Evolutionary conservation across 2,888 invertebrate species (phyloP), one percentile per base, ranked within the genome.

Genomic region (Theretra japonica): DNA sequence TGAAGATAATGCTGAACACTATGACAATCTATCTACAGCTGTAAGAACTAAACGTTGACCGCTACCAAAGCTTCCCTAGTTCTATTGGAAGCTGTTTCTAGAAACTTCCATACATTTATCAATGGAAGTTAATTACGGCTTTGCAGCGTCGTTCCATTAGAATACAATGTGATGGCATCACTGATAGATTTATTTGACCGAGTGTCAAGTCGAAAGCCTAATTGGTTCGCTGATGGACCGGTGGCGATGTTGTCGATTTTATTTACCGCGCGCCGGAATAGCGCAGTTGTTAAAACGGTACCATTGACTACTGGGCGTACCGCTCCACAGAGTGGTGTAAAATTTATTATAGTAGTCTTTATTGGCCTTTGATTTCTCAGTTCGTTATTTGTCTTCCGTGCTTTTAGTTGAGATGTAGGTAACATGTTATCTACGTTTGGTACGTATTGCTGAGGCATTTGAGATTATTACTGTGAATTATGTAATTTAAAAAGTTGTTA

Each of bases 281-380:
- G 71, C 70, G 58, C 30, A 72, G 79, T 75, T 73, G 80, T 80
- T 82, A 80, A 79, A 80, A 82, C 82, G 80, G 82, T 76, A 82
- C 75, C 72, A 30, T 6, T 23, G 65, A 75, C 77, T 76, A 77
- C 78, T 74, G 74, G 75, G 77, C 78, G 74, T 78, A 74, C 75
- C 70, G 68, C 73, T 71, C 68, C 76, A 71, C 72, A 73, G 72
- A 62, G 68, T 58, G 68, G 60, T 53, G 68, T 53, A 69, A 69
- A 41, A 65, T 65, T 65, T 65, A 65, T 65, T 65, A 48, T 48
- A 65, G 65, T 23, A 17, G 11, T 62, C 48, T 48, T 65, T 65
- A 65, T 65, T 65, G 23, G 41, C 41, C 23, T 23, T 19, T 48
- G 48, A 65, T 65, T 65, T 48, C 48, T 48, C 23, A 65, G 21